These are phyloP conservation scores for Artemisiospiza belli DNA, from an alignment of 2,113 vertebrate species.

Conservation along the genomic window DNA sequence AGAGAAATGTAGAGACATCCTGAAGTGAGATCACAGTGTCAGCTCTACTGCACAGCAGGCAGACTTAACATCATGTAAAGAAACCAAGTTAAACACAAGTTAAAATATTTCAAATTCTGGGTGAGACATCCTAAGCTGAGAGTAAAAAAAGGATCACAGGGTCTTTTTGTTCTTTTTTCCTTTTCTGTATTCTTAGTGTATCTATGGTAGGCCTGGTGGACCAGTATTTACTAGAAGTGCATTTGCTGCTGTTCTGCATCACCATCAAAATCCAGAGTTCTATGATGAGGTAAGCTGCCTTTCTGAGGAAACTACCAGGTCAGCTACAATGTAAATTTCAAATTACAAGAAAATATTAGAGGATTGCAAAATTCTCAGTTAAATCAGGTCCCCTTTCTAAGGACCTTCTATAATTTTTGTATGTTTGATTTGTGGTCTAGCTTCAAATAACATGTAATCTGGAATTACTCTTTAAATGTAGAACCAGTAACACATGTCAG, in stretches of 20 bases:
- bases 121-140: neutral
- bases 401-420: neutral
- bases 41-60: neutral
- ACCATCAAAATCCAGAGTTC: slow-evolving; percentile 97
- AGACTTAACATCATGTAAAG: neutral
- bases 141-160: neutral
- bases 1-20: neutral
- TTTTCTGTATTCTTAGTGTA: slow-evolving; percentile 80
- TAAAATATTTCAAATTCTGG: neutral
- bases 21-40: neutral
- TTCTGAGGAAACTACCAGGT: neutral
- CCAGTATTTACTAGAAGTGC: slow-evolving; percentile 88
- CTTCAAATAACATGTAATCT: neutral
- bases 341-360: neutral
- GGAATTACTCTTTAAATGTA: neutral
- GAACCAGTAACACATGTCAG: neutral
- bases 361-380: neutral
- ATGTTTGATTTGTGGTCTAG: neutral
- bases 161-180: neutral
- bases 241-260: slow-evolving; percentile 91
- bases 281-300: slow-evolving; percentile 90
- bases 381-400: neutral
- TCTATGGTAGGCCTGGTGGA: slow-evolving; percentile 93
- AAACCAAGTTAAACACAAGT: neutral
- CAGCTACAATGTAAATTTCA: neutral